phyloP scores from a whole-genome alignment of 2,797 vertebrate species.

The Dermochelys coriacea region DNA sequence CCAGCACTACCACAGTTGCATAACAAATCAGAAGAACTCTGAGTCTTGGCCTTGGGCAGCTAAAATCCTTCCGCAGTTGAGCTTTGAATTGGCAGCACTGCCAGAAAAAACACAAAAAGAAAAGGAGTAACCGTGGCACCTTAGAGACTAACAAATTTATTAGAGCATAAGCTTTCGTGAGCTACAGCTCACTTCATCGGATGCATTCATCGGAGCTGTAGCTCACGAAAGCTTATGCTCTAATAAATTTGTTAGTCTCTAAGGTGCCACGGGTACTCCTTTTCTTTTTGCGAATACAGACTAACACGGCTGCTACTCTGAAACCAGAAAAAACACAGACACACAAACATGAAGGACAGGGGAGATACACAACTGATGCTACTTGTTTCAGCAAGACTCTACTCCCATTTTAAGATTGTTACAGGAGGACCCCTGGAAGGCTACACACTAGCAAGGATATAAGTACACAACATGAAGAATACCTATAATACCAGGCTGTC shows the following conservation, averaged over 20 bases:
- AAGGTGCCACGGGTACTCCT: no score
- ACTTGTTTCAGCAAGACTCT: neutral
- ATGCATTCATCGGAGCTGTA: no score
- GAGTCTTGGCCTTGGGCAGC: neutral
- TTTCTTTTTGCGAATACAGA: no score
- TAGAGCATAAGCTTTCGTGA: no score
- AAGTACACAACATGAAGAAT: conserved; percentile 12
- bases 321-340: neutral
- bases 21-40: neutral
- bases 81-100: neutral
- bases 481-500: conserved; percentile 11
- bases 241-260: no score
- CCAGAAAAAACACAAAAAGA: neutral
- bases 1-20: neutral
- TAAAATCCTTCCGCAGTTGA: neutral
- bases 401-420: neutral
- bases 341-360: neutral
- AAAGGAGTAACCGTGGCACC: no score
- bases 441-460: neutral
- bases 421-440: conserved; percentile 2
- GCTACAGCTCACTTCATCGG: no score
- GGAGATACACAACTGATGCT: neutral
- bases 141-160: no score
- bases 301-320: no score
- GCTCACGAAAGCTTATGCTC: no score